Conservation (phyloP, 2,888 invertebrate species). For the Calameuta idolon region DNA sequence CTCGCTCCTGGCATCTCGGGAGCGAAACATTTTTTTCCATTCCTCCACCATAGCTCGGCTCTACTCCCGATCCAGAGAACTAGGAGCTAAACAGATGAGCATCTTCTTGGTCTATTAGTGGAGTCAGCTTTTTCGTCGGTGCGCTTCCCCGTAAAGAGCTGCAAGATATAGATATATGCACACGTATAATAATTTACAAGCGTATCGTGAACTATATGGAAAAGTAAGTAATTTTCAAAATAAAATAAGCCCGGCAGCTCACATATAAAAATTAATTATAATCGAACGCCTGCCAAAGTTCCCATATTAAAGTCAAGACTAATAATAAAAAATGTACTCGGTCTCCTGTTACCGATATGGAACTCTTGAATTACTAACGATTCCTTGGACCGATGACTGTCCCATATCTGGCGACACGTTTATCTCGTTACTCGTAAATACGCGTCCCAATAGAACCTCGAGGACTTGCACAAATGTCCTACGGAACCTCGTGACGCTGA, state of each 20-base stretch:
- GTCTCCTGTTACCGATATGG: not conserved
- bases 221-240: not conserved
- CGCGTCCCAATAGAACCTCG: not conserved
- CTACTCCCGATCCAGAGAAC: conserved; percentile 18
- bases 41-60: conserved; percentile 14
- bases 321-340: not conserved
- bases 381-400: not conserved
- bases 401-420: conserved; percentile 10
- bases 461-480: conserved; percentile 7
- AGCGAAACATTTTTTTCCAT: conserved; percentile 43
- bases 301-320: not conserved
- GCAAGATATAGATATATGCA: not conserved
- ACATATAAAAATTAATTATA: not conserved
- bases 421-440: conserved; percentile 13
- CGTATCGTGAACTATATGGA: not conserved
- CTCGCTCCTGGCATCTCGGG: conserved; percentile 55
- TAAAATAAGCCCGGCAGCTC: not conserved
- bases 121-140: conserved; percentile 48
- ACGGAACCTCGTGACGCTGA: conserved; percentile 7
- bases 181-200: not conserved
- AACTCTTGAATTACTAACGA: not conserved
- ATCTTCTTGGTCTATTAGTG: conserved; percentile 63
- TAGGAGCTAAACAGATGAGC: conserved; percentile 53
- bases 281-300: not conserved
- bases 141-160: not conserved